These are phyloP conservation scores for Calameuta pallipes DNA, from an alignment of 2,888 invertebrate genomes.

Conservation along the genomic window DNA sequence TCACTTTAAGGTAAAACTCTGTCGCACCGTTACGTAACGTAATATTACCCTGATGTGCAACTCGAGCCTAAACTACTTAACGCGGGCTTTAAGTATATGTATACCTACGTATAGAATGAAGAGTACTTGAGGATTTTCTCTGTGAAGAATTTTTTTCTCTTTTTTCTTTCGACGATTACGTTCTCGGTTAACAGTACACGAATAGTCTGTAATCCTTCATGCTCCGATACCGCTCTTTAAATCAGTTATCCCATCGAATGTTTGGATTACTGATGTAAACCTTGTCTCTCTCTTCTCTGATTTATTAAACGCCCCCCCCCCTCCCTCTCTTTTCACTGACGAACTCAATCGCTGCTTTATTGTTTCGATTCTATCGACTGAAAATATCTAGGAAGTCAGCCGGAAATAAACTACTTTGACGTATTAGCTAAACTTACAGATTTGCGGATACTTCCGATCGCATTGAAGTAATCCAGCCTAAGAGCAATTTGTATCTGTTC, in stretches of 20 bases:
- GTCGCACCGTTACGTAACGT: not conserved
- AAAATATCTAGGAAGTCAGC: conserved; percentile 8
- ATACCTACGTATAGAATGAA: conserved; percentile 13
- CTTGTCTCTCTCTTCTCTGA: conserved; percentile 27
- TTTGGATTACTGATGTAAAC: conserved; percentile 28
- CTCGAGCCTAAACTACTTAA: conserved; percentile 2
- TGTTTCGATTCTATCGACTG: conserved; percentile 44
- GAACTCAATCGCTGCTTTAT: conserved; percentile 41
- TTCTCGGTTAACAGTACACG: conserved; percentile 22
- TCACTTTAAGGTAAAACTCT: not conserved
- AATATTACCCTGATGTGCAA: not conserved
- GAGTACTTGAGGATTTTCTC: conserved; percentile 10
- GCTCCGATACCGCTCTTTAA: conserved; percentile 7
- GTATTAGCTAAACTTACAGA: not conserved
- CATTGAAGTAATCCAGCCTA: not conserved
- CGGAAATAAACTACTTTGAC: not conserved
- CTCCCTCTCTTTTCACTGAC: conserved; percentile 30
- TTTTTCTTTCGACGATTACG: conserved; percentile 21
- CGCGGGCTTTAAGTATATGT: conserved; percentile 3
- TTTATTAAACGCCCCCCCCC: conserved; percentile 38
- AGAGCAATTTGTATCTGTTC: not conserved
- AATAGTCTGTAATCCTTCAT: conserved; percentile 2
- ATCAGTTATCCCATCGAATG: not conserved
- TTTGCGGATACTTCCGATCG: not conserved
- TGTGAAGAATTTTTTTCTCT: not conserved